Evolutionary conservation across 2,113 vertebrate genomes (phyloP).

Genomic region (Strigops habroptila): DNA sequence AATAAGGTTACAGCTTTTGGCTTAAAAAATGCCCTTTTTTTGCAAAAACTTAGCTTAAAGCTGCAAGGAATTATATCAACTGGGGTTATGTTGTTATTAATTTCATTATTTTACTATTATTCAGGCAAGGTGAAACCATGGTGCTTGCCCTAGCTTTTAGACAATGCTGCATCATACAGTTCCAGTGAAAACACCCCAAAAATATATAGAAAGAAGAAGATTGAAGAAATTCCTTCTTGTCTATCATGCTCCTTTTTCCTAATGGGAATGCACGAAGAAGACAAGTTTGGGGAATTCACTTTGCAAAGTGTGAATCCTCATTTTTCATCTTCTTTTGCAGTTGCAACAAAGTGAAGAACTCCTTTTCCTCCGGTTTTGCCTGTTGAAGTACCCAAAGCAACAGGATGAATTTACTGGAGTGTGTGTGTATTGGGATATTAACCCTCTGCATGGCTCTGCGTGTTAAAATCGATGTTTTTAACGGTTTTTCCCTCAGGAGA

Average conservation of each 20-base stretch:
- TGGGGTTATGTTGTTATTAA: not conserved
- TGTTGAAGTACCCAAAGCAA: too few relatives aligned
- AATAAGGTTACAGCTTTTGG: not conserved
- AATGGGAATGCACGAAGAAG: not conserved
- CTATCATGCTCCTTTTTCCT: not conserved
- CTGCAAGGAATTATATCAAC: not conserved
- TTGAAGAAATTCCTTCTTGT: not conserved
- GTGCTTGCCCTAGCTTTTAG: not conserved
- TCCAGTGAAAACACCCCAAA: not conserved
- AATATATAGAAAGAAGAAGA: not conserved
- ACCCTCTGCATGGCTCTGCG: not conserved
- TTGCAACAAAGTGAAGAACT: not conserved
- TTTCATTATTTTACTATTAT: not conserved
- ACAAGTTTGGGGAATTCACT: not conserved
- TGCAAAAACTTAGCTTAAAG: not conserved
- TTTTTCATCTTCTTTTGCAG: not conserved
- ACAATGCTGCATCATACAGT: not conserved
- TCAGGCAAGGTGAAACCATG: accelerated
- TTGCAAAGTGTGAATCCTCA: not conserved
- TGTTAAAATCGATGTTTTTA: accelerated
- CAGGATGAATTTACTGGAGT: accelerated
- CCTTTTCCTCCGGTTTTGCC: accelerated
- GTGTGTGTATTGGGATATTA: too few relatives aligned
- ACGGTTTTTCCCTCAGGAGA: slow-evolving; percentile 71
- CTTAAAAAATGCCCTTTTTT: not conserved